Evolutionary conservation across 2,797 vertebrate species (phyloP).

Genomic region (Gadopsis bispinosus): DNA sequence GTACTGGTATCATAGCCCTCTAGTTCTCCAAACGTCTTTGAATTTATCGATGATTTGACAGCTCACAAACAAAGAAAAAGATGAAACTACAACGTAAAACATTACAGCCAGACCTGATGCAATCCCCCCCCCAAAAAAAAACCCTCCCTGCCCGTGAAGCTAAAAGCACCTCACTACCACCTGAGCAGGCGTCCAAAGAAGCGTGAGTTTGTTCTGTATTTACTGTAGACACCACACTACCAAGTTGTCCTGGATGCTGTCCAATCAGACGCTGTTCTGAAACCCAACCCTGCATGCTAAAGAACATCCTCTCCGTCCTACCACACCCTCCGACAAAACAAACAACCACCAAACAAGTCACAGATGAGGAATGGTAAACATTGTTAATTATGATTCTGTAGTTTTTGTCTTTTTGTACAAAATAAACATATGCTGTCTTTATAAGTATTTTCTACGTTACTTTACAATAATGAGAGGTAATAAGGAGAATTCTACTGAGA

Average conservation of each 20-base stretch:
- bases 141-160: slow-evolving; percentile 18
- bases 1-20: slow-evolving; percentile 3
- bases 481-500: slow-evolving; percentile 73
- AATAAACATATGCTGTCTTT: slow-evolving; percentile 78
- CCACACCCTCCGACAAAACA: slow-evolving; percentile 47
- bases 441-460: slow-evolving; percentile 80
- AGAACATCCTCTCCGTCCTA: slow-evolving; percentile 29
- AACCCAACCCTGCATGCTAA: slow-evolving; percentile 30
- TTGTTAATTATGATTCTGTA: slow-evolving; percentile 69
- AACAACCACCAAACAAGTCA: slow-evolving; percentile 65
- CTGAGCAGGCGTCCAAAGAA: slow-evolving; percentile 41
- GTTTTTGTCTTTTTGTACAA: slow-evolving; percentile 77
- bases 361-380: slow-evolving; percentile 76
- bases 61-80: slow-evolving; percentile 16
- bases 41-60: slow-evolving; percentile 10
- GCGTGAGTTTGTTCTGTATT: slow-evolving; percentile 23
- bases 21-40: background rate
- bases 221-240: background rate
- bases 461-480: slow-evolving; percentile 79
- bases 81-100: background rate
- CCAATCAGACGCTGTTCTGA: slow-evolving; percentile 21
- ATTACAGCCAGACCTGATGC: slow-evolving; percentile 21
- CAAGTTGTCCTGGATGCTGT: slow-evolving; percentile 15
- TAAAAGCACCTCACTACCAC: slow-evolving; percentile 30
- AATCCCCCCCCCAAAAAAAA: background rate